Conservation (phyloP, 2,888 invertebrate genomes). For the Petrolisthes cinctipes region DNA sequence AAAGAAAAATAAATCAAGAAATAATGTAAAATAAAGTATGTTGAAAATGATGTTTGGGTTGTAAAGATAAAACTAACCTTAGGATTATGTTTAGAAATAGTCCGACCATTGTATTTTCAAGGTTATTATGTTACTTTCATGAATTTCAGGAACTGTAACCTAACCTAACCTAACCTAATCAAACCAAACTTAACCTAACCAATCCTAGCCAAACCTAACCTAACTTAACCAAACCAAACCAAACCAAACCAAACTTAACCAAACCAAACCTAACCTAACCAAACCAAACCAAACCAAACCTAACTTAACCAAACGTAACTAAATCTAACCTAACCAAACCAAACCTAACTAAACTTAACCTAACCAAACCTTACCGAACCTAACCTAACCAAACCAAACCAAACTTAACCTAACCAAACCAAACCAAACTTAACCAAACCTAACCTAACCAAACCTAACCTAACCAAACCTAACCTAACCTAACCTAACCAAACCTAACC, state of each 20-base stretch:
- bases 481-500: neutral
- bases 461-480: neutral
- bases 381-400: neutral
- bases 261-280: neutral
- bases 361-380: neutral
- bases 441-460: neutral
- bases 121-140: no score
- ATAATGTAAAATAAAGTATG: no score
- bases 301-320: neutral
- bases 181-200: neutral
- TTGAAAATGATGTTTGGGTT: no score
- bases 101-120: no score
- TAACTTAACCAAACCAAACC: neutral
- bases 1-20: no score
- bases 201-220: neutral
- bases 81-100: no score
- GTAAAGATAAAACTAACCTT: no score
- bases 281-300: no score
- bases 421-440: neutral
- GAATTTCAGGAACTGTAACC: neutral
- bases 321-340: neutral
- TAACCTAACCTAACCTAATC: neutral
- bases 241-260: neutral
- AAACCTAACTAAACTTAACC: no score
- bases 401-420: neutral